Base-by-base conservation (phyloP, 2,797 vertebrate species). In the Gallinago stenura region DNA sequence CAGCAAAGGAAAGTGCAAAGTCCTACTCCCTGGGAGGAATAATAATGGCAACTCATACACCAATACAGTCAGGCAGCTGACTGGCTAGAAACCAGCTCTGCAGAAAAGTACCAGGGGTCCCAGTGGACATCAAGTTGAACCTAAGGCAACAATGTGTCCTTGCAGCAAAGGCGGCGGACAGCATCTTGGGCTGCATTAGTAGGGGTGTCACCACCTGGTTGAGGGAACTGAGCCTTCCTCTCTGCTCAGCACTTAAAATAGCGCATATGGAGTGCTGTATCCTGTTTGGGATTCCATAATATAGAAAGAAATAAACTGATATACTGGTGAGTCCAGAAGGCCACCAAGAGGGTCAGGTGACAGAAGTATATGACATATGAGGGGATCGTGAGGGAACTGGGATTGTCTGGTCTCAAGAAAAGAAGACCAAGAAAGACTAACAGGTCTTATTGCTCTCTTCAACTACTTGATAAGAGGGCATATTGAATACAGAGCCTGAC, bases 71-170 rank as follows among this genome's bases (percentile, higher is more conserved):
- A 56, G 35, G 4, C 6, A 12, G 7, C 4, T 48, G 71, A 12
- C 20, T 39, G n/a, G 7, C 15, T 56, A 45, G n/a, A 90, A 71
- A 43, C 2, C 19, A 54, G 6, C 20, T 61, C 46, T 61, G 28
- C 31, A 90, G n/a, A 50, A 53, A 75, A 89, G 30, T 20, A 43
- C 10, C 46, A 43, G 39, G 11, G 12, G 14, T 76, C 39, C 28
- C 24, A 24, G 30, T 33, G 45, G 64, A 53, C 45, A 26, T 8
- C 4, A 60, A 45, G 20, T 4, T 50, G 39, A 82, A 71, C 30
- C 31, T 12, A 5, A 64, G 22, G 7, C 45, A 43, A 15, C 0
- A 1, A 60, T 33, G 22, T 0, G 1, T 39, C 21, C 39, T 65
- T 70, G 39, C 28, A 70, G 16, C 43, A 75, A 64, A 57, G 15